A percentile compares a stretch with the other conserved stretches of the same genome.
Evolutionary conservation across 2,797 vertebrate species (phyloP).

Genomic region (Serranus cabrilla): DNA sequence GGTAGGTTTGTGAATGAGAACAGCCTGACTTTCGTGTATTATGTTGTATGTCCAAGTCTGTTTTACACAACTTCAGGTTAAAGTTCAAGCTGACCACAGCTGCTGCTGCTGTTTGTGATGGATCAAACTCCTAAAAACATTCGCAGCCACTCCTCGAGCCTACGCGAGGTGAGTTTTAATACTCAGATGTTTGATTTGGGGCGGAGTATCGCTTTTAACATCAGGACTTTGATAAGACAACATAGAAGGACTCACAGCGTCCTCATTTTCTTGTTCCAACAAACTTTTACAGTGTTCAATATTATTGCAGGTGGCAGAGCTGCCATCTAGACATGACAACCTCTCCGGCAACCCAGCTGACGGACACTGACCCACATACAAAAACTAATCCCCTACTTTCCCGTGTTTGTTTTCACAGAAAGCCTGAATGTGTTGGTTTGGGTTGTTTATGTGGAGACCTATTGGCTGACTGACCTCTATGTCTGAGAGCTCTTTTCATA

Average conservation of each 20-base stretch:
- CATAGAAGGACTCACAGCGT: background rate
- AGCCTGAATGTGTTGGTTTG: conserved; percentile 56
- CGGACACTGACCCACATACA: conserved; percentile 61
- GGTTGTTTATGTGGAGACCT: conserved; percentile 55
- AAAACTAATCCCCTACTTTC: conserved; percentile 54
- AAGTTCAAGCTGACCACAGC: background rate
- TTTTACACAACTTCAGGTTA: background rate
- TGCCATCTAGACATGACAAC: conserved; percentile 55
- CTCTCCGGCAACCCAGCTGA: conserved; percentile 46
- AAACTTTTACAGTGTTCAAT: conserved; percentile 36
- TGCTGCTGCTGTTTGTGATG: background rate
- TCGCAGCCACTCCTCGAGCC: background rate
- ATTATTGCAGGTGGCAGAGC: conserved; percentile 69
- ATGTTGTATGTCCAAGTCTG: background rate
- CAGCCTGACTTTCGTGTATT: background rate
- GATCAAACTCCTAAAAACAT: background rate
- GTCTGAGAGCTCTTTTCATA: conserved; percentile 48
- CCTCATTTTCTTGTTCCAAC: conserved; percentile 48
- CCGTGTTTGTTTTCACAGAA: conserved; percentile 68
- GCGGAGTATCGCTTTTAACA: conserved; percentile 19
- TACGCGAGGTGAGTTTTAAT: background rate
- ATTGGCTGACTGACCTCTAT: conserved; percentile 51
- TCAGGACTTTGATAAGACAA: conserved; percentile 7
- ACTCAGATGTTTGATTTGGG: background rate
- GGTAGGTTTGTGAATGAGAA: no score